Evolutionary conservation across 2,113 vertebrate genomes (phyloP).

Genomic region (Nibea albiflora): DNA sequence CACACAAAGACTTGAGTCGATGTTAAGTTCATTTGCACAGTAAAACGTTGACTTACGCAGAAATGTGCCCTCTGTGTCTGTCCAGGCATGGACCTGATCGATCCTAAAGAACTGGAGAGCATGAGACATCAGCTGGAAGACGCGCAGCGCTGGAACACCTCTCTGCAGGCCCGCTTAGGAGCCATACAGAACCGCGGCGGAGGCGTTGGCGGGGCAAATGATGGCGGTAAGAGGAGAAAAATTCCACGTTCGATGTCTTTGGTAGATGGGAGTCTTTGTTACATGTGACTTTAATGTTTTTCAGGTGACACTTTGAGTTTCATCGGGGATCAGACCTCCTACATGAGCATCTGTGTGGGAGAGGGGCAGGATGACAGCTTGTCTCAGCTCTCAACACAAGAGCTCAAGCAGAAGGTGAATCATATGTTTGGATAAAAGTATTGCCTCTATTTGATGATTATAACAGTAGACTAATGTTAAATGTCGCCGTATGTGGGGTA

Average conservation of each 20-base stretch:
- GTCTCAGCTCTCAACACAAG: conserved; percentile 87
- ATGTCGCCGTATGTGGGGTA: neutral
- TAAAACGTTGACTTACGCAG: neutral
- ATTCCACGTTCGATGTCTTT: neutral
- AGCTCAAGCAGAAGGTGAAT: conserved; percentile 90
- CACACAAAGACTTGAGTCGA: too few relatives aligned
- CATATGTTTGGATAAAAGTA: neutral
- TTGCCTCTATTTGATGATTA: neutral
- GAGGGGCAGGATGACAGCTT: conserved; percentile 85
- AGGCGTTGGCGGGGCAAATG: conserved; percentile 82
- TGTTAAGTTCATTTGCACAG: too few relatives aligned
- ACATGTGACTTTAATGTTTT: conserved; percentile 19
- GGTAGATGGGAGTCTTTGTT: neutral
- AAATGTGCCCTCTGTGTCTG: conserved; percentile 9
- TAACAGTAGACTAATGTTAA: neutral
- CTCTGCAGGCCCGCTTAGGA: conserved; percentile 84
- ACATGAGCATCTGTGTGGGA: conserved; percentile 95
- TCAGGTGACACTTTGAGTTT: conserved; percentile 90
- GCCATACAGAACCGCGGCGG: conserved; percentile 85
- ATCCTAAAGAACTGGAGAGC: conserved; percentile 82
- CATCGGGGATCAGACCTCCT: conserved; percentile 95
- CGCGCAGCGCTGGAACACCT: conserved; percentile 85
- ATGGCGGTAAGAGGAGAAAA: conserved; percentile 68
- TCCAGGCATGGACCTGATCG: conserved; percentile 66
- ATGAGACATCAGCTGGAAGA: conserved; percentile 85